These are phyloP conservation scores for Drosophila emarginata DNA, from an alignment of 2,888 invertebrate genomes.

Conservation along the genomic window DNA sequence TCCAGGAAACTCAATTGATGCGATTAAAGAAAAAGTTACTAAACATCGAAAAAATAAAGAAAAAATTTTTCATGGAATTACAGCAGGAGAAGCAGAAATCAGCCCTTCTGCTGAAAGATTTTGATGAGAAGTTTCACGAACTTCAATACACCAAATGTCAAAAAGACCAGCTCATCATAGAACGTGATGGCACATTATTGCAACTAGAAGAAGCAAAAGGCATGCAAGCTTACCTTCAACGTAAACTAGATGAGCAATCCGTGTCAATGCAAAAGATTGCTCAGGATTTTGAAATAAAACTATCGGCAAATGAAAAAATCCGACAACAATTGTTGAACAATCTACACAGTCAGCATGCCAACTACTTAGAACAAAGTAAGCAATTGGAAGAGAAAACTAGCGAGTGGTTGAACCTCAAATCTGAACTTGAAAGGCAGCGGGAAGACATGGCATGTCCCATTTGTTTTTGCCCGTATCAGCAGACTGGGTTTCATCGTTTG, in stretches of 20 bases:
- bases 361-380: slow-evolving; percentile 3
- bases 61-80: not conserved
- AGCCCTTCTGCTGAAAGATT: no score
- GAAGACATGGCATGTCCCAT: slow-evolving; percentile 27
- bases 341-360: slow-evolving; percentile 2
- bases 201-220: not conserved
- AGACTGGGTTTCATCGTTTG: slow-evolving; percentile 17
- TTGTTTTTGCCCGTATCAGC: slow-evolving; percentile 16
- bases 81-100: not conserved
- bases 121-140: not conserved
- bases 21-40: not conserved
- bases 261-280: not conserved
- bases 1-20: not conserved
- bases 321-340: not conserved
- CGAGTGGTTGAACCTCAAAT: not conserved
- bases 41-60: not conserved
- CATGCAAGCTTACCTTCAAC: not conserved
- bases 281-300: slow-evolving; percentile 2
- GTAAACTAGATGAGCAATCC: slow-evolving; percentile 10
- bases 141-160: not conserved
- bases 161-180: slow-evolving; percentile 3
- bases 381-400: not conserved
- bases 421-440: not conserved
- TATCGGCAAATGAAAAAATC: not conserved
- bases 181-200: slow-evolving; percentile 13